Percentiles rank a stretch among this genome's conserved stretches.
phyloP scores from a whole-genome alignment of 2,888 invertebrate genomes.

The Penaeus monodon region DNA sequence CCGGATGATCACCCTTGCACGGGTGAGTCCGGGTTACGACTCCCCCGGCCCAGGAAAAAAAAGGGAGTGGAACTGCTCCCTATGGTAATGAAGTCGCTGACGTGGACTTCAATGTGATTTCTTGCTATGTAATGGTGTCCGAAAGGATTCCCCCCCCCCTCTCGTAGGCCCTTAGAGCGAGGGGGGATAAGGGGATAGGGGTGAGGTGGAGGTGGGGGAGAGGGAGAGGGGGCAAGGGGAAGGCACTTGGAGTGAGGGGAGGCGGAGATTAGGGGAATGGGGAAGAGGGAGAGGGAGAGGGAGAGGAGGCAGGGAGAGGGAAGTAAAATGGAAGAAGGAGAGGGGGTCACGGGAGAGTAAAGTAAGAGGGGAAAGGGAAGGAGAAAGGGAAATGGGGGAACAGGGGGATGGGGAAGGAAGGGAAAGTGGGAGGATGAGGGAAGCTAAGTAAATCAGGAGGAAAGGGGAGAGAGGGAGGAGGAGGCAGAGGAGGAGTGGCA shows the following conservation, averaged over 20 bases:
- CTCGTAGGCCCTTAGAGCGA: neutral
- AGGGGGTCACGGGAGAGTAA: neutral
- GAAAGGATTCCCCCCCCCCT: too few species aligned
- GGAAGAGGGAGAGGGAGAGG: too few species aligned
- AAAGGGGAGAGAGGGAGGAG: neutral
- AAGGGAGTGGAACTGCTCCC: too few species aligned
- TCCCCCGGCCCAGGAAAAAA: too few species aligned
- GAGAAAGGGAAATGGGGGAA: neutral
- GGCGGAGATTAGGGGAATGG: neutral
- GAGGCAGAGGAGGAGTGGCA: neutral
- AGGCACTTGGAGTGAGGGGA: neutral
- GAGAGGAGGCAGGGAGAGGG: neutral
- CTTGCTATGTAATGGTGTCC: too few species aligned
- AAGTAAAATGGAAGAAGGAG: neutral
- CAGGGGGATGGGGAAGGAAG: neutral
- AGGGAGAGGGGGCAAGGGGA: neutral
- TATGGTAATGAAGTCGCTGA: too few species aligned
- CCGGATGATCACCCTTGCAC: too few species aligned
- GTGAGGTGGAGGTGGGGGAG: neutral
- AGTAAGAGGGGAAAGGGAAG: slow-evolving; percentile 2
- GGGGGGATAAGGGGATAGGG: too few species aligned
- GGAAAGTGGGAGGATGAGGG: neutral
- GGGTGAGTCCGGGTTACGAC: too few species aligned
- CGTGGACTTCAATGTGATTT: too few species aligned
- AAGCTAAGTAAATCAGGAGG: neutral